Percentiles rank a stretch among this genome's conserved stretches.
phyloP scores from a whole-genome alignment of 2,888 invertebrate species.

The Brenthis ino region DNA sequence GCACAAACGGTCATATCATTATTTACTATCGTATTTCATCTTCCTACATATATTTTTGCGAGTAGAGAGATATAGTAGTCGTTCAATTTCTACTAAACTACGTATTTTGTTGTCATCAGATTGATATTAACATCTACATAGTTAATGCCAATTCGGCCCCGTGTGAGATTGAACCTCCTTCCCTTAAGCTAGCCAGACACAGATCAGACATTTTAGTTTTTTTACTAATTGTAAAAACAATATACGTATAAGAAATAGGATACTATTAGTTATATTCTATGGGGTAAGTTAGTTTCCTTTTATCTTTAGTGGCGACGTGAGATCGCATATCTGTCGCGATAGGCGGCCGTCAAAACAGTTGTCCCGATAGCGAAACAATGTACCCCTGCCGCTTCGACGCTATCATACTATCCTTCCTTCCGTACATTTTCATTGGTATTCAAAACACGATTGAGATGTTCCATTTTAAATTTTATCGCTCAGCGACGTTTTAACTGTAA shows the following conservation, averaged over 20 bases:
- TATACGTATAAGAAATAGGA: not conserved
- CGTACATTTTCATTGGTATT: conserved; percentile 58
- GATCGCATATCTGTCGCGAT: conserved; percentile 47
- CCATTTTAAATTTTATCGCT: conserved; percentile 45
- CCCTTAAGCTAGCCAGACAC: too few relatives aligned
- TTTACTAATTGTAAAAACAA: not conserved
- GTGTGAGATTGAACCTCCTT: too few relatives aligned
- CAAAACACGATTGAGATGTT: conserved; percentile 60
- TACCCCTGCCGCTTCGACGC: conserved; percentile 41
- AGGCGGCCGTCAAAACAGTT: conserved; percentile 56
- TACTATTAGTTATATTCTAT: not conserved
- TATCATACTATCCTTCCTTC: conserved; percentile 23
- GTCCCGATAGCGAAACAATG: conserved; percentile 57
- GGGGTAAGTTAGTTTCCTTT: conserved; percentile 15
- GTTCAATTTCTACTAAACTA: too few relatives aligned
- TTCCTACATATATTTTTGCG: too few relatives aligned
- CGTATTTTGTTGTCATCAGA: too few relatives aligned
- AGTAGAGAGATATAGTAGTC: too few relatives aligned
- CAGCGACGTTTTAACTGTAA: conserved; percentile 30
- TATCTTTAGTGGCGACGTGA: conserved; percentile 41
- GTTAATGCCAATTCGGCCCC: too few relatives aligned
- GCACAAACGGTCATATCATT: too few relatives aligned
- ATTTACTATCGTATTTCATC: too few relatives aligned
- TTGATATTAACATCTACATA: too few relatives aligned
- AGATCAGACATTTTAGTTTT: not conserved